Conservation (phyloP, 1,140 invertebrate genomes). For the Cephus cinctus region DNA sequence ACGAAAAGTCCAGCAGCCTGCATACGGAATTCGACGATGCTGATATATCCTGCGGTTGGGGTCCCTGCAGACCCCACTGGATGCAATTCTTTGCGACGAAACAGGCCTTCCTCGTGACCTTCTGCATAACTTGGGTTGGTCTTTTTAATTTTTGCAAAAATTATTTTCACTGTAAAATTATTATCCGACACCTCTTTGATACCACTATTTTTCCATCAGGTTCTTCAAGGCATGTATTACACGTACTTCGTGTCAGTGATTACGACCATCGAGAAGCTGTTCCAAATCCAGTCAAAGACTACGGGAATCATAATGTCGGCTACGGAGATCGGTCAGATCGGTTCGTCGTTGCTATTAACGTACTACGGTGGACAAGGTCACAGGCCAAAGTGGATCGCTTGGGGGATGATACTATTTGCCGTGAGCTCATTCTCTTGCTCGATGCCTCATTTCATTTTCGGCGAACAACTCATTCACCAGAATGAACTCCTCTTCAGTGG, state of each 20-base stretch:
- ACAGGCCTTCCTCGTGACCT: conserved; percentile 83
- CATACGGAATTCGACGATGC: conserved; percentile 51
- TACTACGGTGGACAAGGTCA: conserved; percentile 93
- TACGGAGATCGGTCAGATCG: conserved; percentile 93
- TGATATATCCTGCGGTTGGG: conserved; percentile 67
- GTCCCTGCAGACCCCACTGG: conserved; percentile 69
- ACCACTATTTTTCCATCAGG: conserved; percentile 26
- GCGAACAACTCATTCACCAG: conserved; percentile 67
- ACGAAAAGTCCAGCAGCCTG: conserved; percentile 41
- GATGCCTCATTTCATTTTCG: conserved; percentile 78
- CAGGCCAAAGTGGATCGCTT: conserved; percentile 94
- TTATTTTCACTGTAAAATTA: conserved; percentile 1
- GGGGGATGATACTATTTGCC: conserved; percentile 88
- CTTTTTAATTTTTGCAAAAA: conserved; percentile 1
- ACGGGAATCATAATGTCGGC: conserved; percentile 92
- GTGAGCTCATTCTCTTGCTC: conserved; percentile 85
- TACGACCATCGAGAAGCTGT: conserved; percentile 95
- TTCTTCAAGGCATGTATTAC: conserved; percentile 91
- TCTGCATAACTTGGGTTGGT: conserved; percentile 78
- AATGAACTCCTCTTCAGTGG: conserved; percentile 61
- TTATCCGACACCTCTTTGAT: neutral
- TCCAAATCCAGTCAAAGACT: conserved; percentile 92
- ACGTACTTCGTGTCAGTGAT: conserved; percentile 96
- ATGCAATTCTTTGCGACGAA: conserved; percentile 81
- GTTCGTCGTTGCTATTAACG: conserved; percentile 82